These are phyloP conservation scores for Fabriciana adippe DNA, from an alignment of 2,888 invertebrate species.

Conservation along the genomic window DNA sequence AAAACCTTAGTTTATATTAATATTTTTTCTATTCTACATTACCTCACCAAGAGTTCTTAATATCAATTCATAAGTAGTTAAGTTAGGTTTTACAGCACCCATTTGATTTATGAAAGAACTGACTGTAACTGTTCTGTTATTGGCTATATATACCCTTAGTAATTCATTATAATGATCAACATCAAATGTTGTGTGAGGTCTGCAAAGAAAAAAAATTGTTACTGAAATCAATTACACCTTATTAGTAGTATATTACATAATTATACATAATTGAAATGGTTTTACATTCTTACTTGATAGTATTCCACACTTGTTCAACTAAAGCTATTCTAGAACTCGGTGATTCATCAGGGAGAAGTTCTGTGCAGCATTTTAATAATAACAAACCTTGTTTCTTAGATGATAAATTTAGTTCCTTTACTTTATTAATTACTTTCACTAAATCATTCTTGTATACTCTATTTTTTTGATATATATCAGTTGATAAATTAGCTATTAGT, in stretches of 20 bases:
- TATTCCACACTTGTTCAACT: conserved; percentile 79
- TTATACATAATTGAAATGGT: conserved; percentile 7
- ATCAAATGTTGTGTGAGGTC: conserved; percentile 65
- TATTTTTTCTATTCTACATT: conserved; percentile 29
- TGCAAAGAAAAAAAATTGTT: conserved; percentile 42
- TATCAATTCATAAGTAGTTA: conserved; percentile 81
- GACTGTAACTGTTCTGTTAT: conserved; percentile 69
- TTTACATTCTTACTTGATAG: conserved; percentile 63
- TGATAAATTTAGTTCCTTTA: conserved; percentile 66
- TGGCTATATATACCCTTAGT: conserved; percentile 83
- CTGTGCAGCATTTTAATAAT: conserved; percentile 81
- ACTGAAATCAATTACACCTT: background rate
- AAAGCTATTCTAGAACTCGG: conserved; percentile 70
- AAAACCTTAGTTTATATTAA: background rate
- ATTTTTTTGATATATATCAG: conserved; percentile 69
- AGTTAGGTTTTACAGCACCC: conserved; percentile 69
- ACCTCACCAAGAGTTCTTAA: conserved; percentile 82
- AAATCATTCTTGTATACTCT: conserved; percentile 76
- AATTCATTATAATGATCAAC: conserved; percentile 81
- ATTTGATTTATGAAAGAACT: conserved; percentile 74
- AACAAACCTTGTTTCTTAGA: conserved; percentile 71
- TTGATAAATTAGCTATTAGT: conserved; percentile 61
- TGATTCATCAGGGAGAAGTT: conserved; percentile 78
- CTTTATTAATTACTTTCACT: conserved; percentile 58
- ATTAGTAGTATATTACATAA: background rate